Conservation (phyloP, 2,888 invertebrate genomes). For the Steinernema scapterisci region DNA sequence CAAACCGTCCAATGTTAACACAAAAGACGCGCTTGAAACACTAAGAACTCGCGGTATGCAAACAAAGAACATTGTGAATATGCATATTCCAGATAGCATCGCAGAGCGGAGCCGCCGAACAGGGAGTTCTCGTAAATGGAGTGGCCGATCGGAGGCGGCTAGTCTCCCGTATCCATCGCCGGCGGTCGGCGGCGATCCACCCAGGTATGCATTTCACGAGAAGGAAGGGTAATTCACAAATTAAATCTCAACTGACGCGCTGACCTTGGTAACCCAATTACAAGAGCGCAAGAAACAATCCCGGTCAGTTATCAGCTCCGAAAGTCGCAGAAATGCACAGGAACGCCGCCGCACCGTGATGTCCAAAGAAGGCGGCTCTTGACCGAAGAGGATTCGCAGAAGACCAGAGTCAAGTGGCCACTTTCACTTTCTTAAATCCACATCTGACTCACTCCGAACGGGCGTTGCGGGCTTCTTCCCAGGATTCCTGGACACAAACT, state of each 20-base stretch:
- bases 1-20: too few species aligned
- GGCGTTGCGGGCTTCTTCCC: background rate
- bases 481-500: background rate
- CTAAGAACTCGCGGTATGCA: too few species aligned
- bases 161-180: background rate
- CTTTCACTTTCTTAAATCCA: slow-evolving; percentile 20
- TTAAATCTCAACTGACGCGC: background rate
- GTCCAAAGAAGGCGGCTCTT: background rate
- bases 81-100: slow-evolving; percentile 20
- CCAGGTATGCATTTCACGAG: slow-evolving; percentile 14
- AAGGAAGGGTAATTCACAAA: slow-evolving; percentile 19
- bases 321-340: too few species aligned
- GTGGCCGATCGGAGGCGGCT: background rate
- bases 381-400: background rate
- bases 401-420: background rate
- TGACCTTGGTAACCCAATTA: slow-evolving; percentile 28
- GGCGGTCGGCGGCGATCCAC: background rate
- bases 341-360: background rate
- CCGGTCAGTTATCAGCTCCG: background rate
- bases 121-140: background rate
- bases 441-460: background rate
- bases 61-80: slow-evolving; percentile 3
- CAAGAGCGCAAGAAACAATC: slow-evolving; percentile 30
- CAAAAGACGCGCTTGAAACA: too few species aligned
- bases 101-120: too few species aligned